Evolutionary conservation across 2,113 vertebrate species (phyloP), one percentile per base, ranked within the genome.

Genomic region (Thinocorus orbignyianus): DNA sequence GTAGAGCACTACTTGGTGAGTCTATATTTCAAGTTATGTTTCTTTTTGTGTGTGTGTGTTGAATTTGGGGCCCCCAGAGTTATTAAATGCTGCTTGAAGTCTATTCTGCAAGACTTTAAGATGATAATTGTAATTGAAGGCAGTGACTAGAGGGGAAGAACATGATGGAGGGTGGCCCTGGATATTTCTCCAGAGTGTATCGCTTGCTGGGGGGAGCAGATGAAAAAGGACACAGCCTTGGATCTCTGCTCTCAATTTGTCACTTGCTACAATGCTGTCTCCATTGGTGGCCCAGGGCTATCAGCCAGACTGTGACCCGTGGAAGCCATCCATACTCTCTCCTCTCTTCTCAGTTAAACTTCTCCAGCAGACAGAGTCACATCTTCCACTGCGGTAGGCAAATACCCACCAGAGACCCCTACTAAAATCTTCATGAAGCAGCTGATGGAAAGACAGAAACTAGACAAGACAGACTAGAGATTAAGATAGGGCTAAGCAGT

Each of bases 251-350:
- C 44, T 41, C 15, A 42, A 3, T 39, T 64, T 85, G 57, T 55
- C 9, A 1, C 2, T 8, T 4, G 2, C 17, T 54, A 20, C 39
- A 64, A 26, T 6, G 19, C n/a, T 61, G 31, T 44, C 83, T 78
- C 62, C 49, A 12, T 6, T 17, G 61, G 28, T n/a, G 90, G 46
- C 6, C 25, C 61, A 70, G 37, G 52, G 4, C n/a, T 35, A n/a
- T 2, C 31, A 55, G 48, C 28, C 52, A 58, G 88, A 24, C 24
- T 44, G 31, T 5, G 65, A 76, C 25, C 66, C 44, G 39, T 71
- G 41, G 57, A 33, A 74, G 13, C 30, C 12, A 6, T 0, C 0
- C 6, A 7, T 9, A 20, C 0, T 0, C 7, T 39, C 20, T 58
- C 28, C 57, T 84, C 66, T 8, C 28, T 17, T 8, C 11, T 6